Base-by-base conservation (phyloP, 2,113 vertebrate species). In the Hydrolagus affinis region DNA sequence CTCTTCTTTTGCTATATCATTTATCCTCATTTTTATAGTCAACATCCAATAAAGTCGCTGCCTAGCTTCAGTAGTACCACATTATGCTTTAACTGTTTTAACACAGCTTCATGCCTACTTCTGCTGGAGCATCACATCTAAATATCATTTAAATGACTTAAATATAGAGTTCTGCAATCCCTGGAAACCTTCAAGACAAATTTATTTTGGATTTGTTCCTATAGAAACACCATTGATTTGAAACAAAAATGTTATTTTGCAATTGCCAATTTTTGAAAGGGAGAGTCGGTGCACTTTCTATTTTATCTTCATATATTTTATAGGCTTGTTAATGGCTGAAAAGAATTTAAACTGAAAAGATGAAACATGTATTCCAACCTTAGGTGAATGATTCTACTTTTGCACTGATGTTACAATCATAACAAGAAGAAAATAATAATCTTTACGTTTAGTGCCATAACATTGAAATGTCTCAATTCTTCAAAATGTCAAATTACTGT, bases 21-120 rank as follows among this genome's bases (percentile, higher is more conserved):
- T 62, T 83, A 83, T 66, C 60, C 62, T 56, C 23, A 83, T 66
- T 83, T 83, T 66, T 66, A 66, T 28, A 83, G 77, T 32, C 77
- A 17, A 80, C 23, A 80, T 8, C 60, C 59, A 66, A 83, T 66
- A 83, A 66, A 66, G 32, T 0, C 11, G 66, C 15, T 30, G 28
- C 59, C 28, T 68, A 30, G 28, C 32, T 83, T 66, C 66, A 19
- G 66, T 21, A 28, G 17, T 17, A 83, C 30, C 15, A 23, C 14
- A 83, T 32, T 68, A 64, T 32, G 4, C 66, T 68, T 83, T 68
- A 83, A 68, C n/a, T 66, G 25, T 32, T 44, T 44, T 66, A 30
- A 32, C 66, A 66, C 28, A 7, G 66, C 25, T 19, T 32, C 66
- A 8, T 32, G 9, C 12, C 60, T 80, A 64, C 12, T 66, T 83